phyloP scores from a whole-genome alignment of 53 echinoderm and acorn worm genomes.

The Astropecten irregularis region DNA sequence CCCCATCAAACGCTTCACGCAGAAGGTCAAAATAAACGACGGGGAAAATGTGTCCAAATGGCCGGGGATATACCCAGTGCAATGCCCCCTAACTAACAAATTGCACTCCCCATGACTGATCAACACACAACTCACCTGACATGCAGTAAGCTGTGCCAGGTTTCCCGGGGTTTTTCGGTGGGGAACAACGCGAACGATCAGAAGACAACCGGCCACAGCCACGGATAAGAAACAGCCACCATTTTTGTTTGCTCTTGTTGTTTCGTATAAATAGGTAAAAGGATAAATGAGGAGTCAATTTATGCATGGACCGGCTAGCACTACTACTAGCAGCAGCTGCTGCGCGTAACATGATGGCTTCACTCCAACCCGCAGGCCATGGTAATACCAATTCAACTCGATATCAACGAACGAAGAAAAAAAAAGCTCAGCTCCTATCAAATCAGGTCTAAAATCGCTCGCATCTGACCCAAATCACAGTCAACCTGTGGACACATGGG shows the following conservation, averaged over 20 bases:
- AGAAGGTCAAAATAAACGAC: conserved; percentile 89
- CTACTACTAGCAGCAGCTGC: conserved; percentile 59
- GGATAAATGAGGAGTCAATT: conserved; percentile 99
- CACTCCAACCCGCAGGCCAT: conserved; percentile 60
- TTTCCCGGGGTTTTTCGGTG: conserved; percentile 15
- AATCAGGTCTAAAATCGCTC: conserved; percentile 60
- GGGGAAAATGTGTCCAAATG: conserved; percentile 68
- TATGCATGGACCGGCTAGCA: conserved; percentile 85
- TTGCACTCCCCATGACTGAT: conserved; percentile 21
- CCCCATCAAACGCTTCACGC: conserved; percentile 79
- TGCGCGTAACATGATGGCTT: conserved; percentile 91
- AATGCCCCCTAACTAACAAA: conserved; percentile 53
- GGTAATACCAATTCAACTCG: background rate
- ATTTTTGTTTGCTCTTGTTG: conserved; percentile 98
- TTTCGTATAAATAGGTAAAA: conserved; percentile 98
- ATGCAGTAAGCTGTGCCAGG: conserved; percentile 19
- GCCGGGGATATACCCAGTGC: conserved; percentile 43
- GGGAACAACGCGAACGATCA: background rate
- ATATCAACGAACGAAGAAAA: background rate
- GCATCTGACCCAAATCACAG: conserved; percentile 61
- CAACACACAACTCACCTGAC: conserved; percentile 30
- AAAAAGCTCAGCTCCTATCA: background rate
- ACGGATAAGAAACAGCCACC: conserved; percentile 90
- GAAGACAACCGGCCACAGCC: conserved; percentile 48
- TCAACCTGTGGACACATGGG: conserved; percentile 37